Conservation (phyloP, 2,888 invertebrate genomes). For the Caradrina clavipalpis region DNA sequence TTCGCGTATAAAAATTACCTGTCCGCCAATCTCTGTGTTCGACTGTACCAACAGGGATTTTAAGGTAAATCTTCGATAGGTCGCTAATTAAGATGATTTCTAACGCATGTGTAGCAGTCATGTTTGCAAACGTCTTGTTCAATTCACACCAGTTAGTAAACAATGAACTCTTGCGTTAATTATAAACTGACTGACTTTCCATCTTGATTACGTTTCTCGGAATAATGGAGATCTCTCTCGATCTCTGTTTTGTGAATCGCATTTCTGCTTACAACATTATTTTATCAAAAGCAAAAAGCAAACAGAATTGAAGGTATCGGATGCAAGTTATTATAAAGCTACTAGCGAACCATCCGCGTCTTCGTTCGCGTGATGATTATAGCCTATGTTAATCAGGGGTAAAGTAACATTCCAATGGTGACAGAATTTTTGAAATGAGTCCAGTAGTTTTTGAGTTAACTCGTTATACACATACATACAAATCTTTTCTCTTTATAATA, state of each 20-base stretch:
- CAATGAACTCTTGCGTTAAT: neutral
- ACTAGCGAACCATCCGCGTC: too few relatives aligned
- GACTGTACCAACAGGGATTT: neutral
- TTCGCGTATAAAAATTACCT: neutral
- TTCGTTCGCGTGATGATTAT: too few relatives aligned
- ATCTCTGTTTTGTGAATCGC: neutral
- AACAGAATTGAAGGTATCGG: constrained; percentile 11
- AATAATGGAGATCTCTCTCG: neutral
- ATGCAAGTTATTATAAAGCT: neutral
- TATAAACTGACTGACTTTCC: neutral
- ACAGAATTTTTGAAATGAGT: too few relatives aligned
- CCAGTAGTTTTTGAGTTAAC: too few relatives aligned
- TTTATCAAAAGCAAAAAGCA: constrained; percentile 11
- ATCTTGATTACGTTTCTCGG: neutral
- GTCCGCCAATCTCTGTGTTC: neutral
- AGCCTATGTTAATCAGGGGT: too few relatives aligned
- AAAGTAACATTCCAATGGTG: too few relatives aligned
- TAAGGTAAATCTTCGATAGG: neutral
- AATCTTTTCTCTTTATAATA: too few relatives aligned
- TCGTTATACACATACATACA: too few relatives aligned
- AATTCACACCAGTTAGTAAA: neutral
- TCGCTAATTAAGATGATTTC: neutral
- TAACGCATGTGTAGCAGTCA: neutral
- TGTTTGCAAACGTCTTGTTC: neutral
- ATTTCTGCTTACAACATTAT: constrained; percentile 1